phyloP scores from a whole-genome alignment of 2,113 vertebrate genomes.

The Cottus gobio region DNA sequence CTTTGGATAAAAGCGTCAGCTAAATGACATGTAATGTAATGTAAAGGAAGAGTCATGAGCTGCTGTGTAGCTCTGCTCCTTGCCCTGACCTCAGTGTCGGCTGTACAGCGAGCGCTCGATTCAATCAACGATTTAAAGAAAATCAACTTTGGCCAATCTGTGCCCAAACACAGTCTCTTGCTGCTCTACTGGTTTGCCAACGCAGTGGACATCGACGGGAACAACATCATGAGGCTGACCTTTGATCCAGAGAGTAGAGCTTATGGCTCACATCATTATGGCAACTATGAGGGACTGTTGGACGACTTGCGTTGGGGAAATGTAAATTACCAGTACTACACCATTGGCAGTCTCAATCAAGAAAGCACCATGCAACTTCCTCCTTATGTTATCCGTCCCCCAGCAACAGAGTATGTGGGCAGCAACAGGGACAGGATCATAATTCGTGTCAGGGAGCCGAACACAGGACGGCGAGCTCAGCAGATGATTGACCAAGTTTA shows the following conservation, averaged over 20 bases:
- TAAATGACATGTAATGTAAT: too few relatives aligned
- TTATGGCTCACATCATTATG: constrained; percentile 70
- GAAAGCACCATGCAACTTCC: constrained; percentile 31
- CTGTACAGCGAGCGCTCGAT: constrained; percentile 28
- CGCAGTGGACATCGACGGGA: constrained; percentile 36
- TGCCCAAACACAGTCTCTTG: constrained; percentile 65
- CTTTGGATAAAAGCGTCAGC: too few relatives aligned
- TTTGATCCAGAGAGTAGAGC: constrained; percentile 59
- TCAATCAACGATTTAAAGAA: constrained; percentile 61
- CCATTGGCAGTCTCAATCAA: constrained; percentile 60
- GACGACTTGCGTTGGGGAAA: constrained; percentile 15
- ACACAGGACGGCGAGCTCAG: not conserved
- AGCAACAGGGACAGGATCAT: constrained; percentile 71
- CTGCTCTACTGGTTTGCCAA: constrained; percentile 77
- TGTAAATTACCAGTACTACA: constrained; percentile 66
- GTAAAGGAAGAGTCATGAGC: not conserved
- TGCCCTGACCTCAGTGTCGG: constrained; percentile 21
- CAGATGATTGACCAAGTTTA: constrained; percentile 58
- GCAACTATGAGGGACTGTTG: constrained; percentile 59
- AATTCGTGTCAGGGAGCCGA: constrained; percentile 47
- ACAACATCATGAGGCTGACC: constrained; percentile 44
- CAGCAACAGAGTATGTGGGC: not conserved
- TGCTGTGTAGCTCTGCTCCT: constrained; percentile 39
- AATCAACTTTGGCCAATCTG: constrained; percentile 44
- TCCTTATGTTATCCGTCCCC: too few relatives aligned